Conservation (phyloP, 2,113 vertebrate genomes). For the Lagopus leucura region DNA sequence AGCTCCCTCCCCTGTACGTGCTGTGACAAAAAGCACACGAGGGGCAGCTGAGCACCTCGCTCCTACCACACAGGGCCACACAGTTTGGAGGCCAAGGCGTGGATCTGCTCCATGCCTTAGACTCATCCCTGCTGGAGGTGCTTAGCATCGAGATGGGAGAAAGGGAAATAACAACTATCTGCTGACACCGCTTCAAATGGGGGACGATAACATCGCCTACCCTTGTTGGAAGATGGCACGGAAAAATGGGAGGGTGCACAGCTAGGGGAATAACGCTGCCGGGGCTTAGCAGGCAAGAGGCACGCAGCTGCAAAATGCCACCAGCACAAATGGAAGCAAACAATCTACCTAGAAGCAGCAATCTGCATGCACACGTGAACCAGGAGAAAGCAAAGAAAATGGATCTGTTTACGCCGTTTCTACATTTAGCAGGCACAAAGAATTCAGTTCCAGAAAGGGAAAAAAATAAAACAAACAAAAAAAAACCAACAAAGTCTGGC, state of each 20-base stretch:
- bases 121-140: background rate
- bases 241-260: slow-evolving; percentile 26
- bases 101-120: background rate
- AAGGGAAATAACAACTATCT: slow-evolving; percentile 38
- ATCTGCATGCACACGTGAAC: background rate
- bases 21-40: background rate
- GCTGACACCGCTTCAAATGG: slow-evolving; percentile 34
- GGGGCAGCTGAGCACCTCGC: background rate
- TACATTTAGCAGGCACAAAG: background rate
- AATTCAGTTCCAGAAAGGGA: background rate
- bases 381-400: background rate
- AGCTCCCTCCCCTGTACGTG: background rate
- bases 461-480: background rate
- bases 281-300: background rate
- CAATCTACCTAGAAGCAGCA: background rate
- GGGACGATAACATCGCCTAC: background rate
- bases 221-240: slow-evolving; percentile 11
- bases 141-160: background rate
- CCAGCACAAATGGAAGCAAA: background rate
- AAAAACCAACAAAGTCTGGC: background rate
- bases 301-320: background rate
- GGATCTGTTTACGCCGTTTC: background rate
- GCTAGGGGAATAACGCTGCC: background rate
- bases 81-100: slow-evolving; percentile 22
- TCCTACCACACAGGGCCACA: background rate